Evolutionary conservation across 53 echinoderm and acorn worm species (phyloP).

Genomic region (Holothuria leucospilota): DNA sequence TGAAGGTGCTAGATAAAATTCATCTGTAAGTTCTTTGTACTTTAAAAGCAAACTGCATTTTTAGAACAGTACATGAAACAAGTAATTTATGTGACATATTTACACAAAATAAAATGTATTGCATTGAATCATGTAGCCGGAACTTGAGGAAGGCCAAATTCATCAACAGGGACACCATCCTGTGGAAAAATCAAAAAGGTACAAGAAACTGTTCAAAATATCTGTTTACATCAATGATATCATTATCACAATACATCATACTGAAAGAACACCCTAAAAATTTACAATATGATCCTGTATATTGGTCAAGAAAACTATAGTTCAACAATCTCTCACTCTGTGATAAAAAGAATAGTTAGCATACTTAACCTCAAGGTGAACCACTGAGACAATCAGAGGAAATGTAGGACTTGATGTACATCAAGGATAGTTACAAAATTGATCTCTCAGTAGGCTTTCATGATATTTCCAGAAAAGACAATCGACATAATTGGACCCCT

Average conservation of each 20-base stretch:
- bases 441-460: too few relatives aligned
- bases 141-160: conserved; percentile 94
- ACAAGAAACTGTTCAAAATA: neutral
- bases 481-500: too few relatives aligned
- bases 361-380: too few relatives aligned
- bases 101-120: neutral
- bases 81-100: conserved; percentile 5
- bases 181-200: conserved; percentile 29
- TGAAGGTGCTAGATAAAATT: too few relatives aligned
- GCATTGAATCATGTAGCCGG: conserved; percentile 79
- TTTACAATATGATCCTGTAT: too few relatives aligned
- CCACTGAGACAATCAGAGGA: too few relatives aligned
- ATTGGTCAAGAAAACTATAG: too few relatives aligned
- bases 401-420: neutral
- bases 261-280: neutral
- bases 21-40: too few relatives aligned
- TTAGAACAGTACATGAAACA: neutral
- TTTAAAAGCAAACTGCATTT: too few relatives aligned
- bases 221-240: neutral
- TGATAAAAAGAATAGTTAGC: too few relatives aligned
- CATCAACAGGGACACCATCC: conserved; percentile 96
- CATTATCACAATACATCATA: neutral
- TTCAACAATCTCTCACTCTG: too few relatives aligned
- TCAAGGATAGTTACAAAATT: neutral
- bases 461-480: too few relatives aligned